A percentile compares a stretch with the other conserved stretches of the same genome.
phyloP scores from a whole-genome alignment of 2,113 vertebrate species.

The Isurus oxyrinchus region DNA sequence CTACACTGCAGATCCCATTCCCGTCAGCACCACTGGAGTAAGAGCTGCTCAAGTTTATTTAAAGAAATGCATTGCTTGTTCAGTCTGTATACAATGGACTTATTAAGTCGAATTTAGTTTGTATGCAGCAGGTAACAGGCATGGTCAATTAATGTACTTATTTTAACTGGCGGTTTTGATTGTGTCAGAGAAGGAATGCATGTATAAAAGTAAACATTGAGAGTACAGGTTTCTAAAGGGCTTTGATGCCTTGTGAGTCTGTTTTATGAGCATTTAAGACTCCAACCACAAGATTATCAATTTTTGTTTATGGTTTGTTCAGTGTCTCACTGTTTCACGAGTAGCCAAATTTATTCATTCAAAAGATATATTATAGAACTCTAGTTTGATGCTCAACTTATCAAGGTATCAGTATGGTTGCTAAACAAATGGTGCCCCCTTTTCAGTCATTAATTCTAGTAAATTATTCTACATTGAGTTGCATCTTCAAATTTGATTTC shows the following conservation, averaged over 20 bases:
- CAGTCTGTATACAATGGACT: not conserved
- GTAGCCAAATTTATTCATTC: not conserved
- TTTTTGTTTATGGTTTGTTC: not conserved
- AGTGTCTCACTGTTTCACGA: not conserved
- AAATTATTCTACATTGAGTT: not conserved
- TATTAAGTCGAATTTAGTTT: not conserved
- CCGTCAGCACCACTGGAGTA: constrained; percentile 88
- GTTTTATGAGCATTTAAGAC: not conserved
- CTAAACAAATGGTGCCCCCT: not conserved
- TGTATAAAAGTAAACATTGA: not conserved
- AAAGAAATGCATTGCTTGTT: not conserved
- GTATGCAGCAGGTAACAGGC: not conserved
- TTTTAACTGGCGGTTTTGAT: not conserved
- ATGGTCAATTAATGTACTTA: not conserved
- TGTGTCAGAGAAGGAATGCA: not conserved
- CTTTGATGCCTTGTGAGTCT: not conserved
- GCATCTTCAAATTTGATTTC: not conserved
- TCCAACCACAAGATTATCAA: not conserved
- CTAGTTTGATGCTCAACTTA: not conserved
- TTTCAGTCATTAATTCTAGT: not conserved
- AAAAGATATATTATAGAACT: not conserved
- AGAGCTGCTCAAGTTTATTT: constrained; percentile 45
- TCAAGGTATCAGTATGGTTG: not conserved
- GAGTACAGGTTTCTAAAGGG: not conserved
- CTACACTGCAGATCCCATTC: constrained; percentile 89